Base-by-base conservation (phyloP, 2,797 vertebrate species). In the Poecilia velifera region DNA sequence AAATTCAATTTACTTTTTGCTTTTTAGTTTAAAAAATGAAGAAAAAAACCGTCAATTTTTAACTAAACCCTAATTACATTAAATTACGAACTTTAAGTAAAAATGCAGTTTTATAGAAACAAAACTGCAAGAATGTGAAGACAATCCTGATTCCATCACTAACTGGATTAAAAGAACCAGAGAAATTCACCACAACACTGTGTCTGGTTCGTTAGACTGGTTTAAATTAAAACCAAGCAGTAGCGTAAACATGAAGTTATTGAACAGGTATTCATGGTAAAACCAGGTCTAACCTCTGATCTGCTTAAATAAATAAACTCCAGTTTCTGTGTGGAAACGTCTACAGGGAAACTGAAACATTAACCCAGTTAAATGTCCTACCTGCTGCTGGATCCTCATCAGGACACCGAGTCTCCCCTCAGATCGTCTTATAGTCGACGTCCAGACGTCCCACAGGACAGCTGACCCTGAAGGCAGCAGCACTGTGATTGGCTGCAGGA, bases 391-490 rank as follows among this genome's bases (percentile, higher is more conserved):
- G 14, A 0, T 75, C 31, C 9, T 76, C 4, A 0, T 41, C 49
- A 45, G n/a, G 7, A 43, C 53, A 0, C 0, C 0, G 12, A 31
- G 5, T 13, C 59, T n/a, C 20, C 34, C 57, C 76, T 71, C 28
- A 0, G 41, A 7, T 49, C 43, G 0, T 78, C 43, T 92, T 91
- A 79, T 87, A 90, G 41, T 18, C 13, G 2, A 59, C 10, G 59
- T 57, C 62, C 79, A 74, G 71, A 82, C 0, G 31, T 87, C 88
- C 82, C 75, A 72, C 46, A 2, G 80, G 86, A 72, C 2, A 2
- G 31, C 22, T 28, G 76, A 41, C 3, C 80, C 39, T 7, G n/a
- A 81, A 86, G 2, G 14, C 74, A 85, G 57, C 77, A 51, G 14
- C 0, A 0, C 36, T 68, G n/a, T 66, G 28, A 89, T 81, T 85